Percentiles rank a stretch among this genome's conserved stretches.
Conservation (phyloP, 2,797 vertebrate genomes). For the Syngnathus rostellatus region DNA sequence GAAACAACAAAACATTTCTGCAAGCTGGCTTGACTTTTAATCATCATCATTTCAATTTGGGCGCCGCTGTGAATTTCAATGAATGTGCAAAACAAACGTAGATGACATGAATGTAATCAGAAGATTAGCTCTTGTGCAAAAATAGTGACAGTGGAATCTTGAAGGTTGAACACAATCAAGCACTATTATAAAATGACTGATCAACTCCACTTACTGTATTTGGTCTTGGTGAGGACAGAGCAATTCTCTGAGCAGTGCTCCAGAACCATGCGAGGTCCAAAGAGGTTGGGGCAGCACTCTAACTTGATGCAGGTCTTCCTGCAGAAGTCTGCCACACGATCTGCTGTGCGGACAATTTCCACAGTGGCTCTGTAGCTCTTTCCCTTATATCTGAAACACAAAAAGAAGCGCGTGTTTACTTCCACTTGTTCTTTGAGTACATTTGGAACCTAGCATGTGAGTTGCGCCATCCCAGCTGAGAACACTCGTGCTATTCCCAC, state of each 20-base stretch:
- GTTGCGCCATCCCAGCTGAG: conserved; percentile 27
- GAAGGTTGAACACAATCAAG: background rate
- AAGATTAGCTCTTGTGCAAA: background rate
- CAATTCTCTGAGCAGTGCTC: conserved; percentile 96
- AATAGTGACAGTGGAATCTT: background rate
- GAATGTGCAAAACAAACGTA: background rate
- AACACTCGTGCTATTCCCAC: conserved; percentile 26
- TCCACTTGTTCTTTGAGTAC: conserved; percentile 15
- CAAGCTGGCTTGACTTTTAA: background rate
- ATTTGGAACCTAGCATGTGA: conserved; percentile 18
- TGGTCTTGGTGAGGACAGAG: conserved; percentile 98
- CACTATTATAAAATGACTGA: too few relatives aligned
- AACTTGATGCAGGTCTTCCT: conserved; percentile 94
- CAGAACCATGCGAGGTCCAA: conserved; percentile 92
- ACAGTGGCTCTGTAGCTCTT: conserved; percentile 97
- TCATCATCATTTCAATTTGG: background rate
- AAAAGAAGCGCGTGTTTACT: conserved; percentile 10
- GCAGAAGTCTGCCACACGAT: conserved; percentile 93
- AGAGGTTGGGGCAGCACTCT: conserved; percentile 96
- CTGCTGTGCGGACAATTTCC: conserved; percentile 91
- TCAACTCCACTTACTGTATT: conserved; percentile 81
- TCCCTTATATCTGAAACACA: conserved; percentile 84
- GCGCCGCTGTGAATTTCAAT: background rate
- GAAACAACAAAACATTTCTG: conserved; percentile 17
- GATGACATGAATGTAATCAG: background rate